Evolutionary conservation across 1,140 invertebrate genomes (phyloP), one percentile per base, ranked within the genome.

Genomic region (Heliconius melpomene): DNA sequence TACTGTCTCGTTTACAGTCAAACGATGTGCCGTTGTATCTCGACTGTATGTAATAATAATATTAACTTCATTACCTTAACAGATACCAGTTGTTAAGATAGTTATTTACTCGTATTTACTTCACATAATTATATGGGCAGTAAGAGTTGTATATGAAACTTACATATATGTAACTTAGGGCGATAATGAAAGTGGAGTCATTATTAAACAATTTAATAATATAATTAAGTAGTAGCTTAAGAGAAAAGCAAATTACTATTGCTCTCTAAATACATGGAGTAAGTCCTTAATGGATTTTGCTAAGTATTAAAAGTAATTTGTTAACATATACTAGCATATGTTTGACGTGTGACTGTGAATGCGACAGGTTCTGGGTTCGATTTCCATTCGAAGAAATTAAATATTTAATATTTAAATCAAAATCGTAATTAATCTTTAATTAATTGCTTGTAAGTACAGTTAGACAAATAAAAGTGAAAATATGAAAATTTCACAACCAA

Each of bases 401-500:
- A 46, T 46, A 46, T 46, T 46, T 46, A 16, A 16, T 46, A 46
- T 16, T 46, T 46, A 16, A 5, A 46, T 5, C 40, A 16, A 46
- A 46, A 46, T 46, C 13, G 13, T 46, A 46, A 16, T 16, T 46
- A 16, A 16, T 16, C 1, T 57, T 57, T 23, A 57, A 23, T 2
- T 52, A 20, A 52, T 52, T 20, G 7, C 16, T 20, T 52, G 13
- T 5, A 46, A 57, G 54, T 29, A 46, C 52, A 78, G 50, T n/a
- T 52, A 13, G 13, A 38, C 57, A 73, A 23, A 23, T 52, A 78
- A 66, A 54, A 80, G 79, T 77, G 54, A 75, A 74, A 80, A 75
- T 74, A 80, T 80, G 71, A 74, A 77, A 80, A 77, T 80, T 79
- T 79, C 23, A 46, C 70, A 46, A 71, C 70, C 79, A 77, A 82